These are phyloP conservation scores for Pyrgus malvae DNA, from an alignment of 2,888 invertebrate genomes.

Conservation along the genomic window DNA sequence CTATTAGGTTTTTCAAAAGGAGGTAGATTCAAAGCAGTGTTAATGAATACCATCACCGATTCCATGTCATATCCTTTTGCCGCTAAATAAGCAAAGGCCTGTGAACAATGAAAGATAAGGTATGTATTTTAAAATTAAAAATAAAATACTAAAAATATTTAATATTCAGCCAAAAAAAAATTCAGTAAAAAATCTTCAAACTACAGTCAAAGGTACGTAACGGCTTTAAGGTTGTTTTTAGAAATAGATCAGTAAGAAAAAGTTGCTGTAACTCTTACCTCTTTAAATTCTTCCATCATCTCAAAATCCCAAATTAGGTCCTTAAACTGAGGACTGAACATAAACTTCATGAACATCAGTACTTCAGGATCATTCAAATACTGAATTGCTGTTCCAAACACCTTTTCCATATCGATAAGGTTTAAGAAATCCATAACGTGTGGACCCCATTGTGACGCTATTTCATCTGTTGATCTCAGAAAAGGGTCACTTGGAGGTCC, in stretches of 20 bases:
- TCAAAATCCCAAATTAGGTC: constrained; percentile 44
- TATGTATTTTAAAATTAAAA: neutral
- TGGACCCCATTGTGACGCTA: constrained; percentile 36
- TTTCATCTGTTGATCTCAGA: constrained; percentile 15
- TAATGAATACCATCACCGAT: constrained; percentile 40
- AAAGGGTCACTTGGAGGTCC: neutral
- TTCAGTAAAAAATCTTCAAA: too few relatives aligned
- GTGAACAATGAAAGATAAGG: constrained; percentile 29
- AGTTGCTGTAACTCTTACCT: constrained; percentile 39
- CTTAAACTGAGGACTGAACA: constrained; percentile 43
- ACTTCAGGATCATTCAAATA: constrained; percentile 47
- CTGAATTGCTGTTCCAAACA: constrained; percentile 39
- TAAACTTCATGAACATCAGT: constrained; percentile 41
- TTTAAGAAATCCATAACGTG: constrained; percentile 44
- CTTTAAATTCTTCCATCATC: constrained; percentile 46
- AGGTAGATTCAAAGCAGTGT: constrained; percentile 40
- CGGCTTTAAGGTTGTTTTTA: neutral
- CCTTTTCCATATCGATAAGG: constrained; percentile 43
- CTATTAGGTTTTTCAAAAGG: constrained; percentile 37
- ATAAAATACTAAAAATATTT: too few relatives aligned
- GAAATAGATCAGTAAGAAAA: neutral
- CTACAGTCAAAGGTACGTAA: too few relatives aligned
- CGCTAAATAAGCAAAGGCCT: constrained; percentile 43
- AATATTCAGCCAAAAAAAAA: too few relatives aligned
- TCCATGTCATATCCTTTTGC: constrained; percentile 47